Base-by-base conservation (phyloP, 2,888 invertebrate species). In the Heliconius ismenius region DNA sequence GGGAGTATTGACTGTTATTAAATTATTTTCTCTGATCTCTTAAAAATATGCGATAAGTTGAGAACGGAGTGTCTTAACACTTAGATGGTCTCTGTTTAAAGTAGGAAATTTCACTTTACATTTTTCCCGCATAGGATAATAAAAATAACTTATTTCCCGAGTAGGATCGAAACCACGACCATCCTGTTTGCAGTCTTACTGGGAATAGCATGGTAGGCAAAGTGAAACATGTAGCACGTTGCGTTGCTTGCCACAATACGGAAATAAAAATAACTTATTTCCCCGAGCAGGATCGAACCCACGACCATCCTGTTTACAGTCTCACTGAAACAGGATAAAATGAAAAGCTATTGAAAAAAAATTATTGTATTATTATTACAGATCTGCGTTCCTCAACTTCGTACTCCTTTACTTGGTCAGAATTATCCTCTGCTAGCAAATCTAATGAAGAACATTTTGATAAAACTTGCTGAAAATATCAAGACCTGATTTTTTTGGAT, bases 331-430 rank as follows among this genome's bases (percentile, higher is more conserved):
- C 24, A 13, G 18, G 3, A 58, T 10, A 24, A n/a, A 60, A 24
- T 60, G 4, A 9, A 6, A 18, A 18, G 6, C 15, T 49, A 4
- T 18, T 6, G 18, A 6, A 54, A 10, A 58, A 58, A 26, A 24
- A 60, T 58, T 10, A 49, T 18, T 18, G 18, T 49, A 49, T 49
- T 54, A 13, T 72, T 60, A 73, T 78, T 76, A 3, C 84, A 93
- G 93, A 80, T 93, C 2, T 91, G 92, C 80, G 91, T 93, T 15
- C 93, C 93, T 0, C 92, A 93, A 80, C 87, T 93, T 0, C 87
- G 93, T 28, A 83, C 85, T 0, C 91, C 93, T 0, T 80, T 93
- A 0, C 80, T 93, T 28, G 93, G 93, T 1, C 91, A 92, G 63
- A 92, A 93, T 81, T 93, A 92, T 72, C 91, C 91, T 0, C 81